Percentiles rank a stretch among this genome's conserved stretches.
phyloP scores from a whole-genome alignment of 2,888 invertebrate species.

The Drosophila parthenogenetica region DNA sequence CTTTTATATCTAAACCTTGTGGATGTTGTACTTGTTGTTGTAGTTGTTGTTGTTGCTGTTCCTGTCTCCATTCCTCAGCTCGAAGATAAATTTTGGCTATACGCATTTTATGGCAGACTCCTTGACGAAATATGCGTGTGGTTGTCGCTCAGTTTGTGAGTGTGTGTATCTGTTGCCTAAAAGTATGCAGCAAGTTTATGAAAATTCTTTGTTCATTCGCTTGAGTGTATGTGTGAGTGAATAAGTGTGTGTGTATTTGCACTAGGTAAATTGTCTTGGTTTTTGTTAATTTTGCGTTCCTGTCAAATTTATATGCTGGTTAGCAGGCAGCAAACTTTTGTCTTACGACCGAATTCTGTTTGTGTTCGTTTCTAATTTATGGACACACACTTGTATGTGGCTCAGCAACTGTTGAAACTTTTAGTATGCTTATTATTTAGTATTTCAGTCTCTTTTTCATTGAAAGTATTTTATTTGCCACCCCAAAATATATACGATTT shows the following conservation, averaged over 20 bases:
- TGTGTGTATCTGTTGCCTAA: slow-evolving; percentile 32
- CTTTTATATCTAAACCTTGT: slow-evolving; percentile 16
- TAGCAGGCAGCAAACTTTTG: slow-evolving; percentile 61
- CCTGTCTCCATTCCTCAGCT: slow-evolving; percentile 12
- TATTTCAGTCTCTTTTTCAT: not conserved
- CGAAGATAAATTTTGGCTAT: slow-evolving; percentile 65
- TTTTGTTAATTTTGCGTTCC: slow-evolving; percentile 71
- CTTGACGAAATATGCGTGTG: slow-evolving; percentile 72
- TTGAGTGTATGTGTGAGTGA: slow-evolving; percentile 30
- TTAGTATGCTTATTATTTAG: not conserved
- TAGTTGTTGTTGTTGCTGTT: slow-evolving; percentile 6
- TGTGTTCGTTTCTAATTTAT: slow-evolving; percentile 68
- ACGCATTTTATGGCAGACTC: slow-evolving; percentile 61
- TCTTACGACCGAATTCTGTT: slow-evolving; percentile 57
- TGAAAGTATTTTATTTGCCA: slow-evolving; percentile 3
- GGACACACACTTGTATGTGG: slow-evolving; percentile 46
- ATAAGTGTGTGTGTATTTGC: slow-evolving; percentile 10
- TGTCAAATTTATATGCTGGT: slow-evolving; percentile 77
- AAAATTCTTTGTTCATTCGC: slow-evolving; percentile 70
- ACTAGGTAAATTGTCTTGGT: slow-evolving; percentile 68
- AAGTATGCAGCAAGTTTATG: slow-evolving; percentile 76
- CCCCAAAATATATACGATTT: not conserved
- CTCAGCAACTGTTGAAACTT: slow-evolving; percentile 10
- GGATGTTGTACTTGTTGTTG: not conserved
- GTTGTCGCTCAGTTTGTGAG: slow-evolving; percentile 38